Conservation (phyloP, 2,888 invertebrate genomes). For the Chaetoderma sp. region DNA sequence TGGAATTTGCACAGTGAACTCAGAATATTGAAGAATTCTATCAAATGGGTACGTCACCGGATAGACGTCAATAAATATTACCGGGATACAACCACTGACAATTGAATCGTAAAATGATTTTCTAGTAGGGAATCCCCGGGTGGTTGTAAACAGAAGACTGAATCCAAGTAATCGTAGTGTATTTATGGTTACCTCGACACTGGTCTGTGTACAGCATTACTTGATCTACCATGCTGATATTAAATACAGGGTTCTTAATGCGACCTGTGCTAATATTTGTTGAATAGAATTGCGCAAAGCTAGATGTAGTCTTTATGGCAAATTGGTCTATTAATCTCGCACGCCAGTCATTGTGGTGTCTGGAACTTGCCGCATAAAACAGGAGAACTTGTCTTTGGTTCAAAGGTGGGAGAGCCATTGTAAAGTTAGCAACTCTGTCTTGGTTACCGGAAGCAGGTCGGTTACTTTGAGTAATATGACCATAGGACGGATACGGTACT, state of each 20-base stretch:
- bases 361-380: conserved; percentile 45
- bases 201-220: conserved; percentile 26
- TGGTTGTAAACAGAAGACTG: conserved; percentile 50
- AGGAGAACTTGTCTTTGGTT: conserved; percentile 42
- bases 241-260: no score
- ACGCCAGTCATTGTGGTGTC: conserved; percentile 46
- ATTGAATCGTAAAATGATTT: conserved; percentile 59
- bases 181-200: conserved; percentile 27
- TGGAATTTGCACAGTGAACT: conserved; percentile 43
- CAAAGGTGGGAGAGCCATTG: neutral
- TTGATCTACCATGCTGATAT: neutral
- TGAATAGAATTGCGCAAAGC: neutral
- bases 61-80: conserved; percentile 31
- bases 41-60: conserved; percentile 45
- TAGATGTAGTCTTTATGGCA: conserved; percentile 20
- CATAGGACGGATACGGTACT: conserved; percentile 57
- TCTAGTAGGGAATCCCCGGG: conserved; percentile 58
- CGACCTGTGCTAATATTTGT: no score
- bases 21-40: conserved; percentile 21
- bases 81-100: conserved; percentile 57
- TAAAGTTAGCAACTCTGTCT: no score
- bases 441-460: neutral
- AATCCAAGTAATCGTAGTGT: conserved; percentile 54
- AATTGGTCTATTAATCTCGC: conserved; percentile 49
- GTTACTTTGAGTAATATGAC: conserved; percentile 35